Base-by-base conservation (phyloP, 2,888 invertebrate species). In the Epsilonema sp. region DNA sequence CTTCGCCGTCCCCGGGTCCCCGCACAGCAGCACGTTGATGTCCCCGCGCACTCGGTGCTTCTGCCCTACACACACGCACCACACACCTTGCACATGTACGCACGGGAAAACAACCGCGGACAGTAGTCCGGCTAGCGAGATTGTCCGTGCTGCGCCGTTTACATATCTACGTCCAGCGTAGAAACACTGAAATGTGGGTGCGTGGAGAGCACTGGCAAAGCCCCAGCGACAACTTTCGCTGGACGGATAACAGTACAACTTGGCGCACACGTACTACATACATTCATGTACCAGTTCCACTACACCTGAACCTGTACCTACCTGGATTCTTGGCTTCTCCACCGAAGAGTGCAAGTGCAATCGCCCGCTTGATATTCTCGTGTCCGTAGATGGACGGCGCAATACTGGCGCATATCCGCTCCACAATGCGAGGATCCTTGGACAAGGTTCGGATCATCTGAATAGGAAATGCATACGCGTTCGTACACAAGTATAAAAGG, bases 1-100 rank as follows among this genome's bases (percentile, higher is more conserved):
- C 65, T 97, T 97, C 3, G 97, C 97, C 0, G 97, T 97, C 43
- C 97, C 97, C 0, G 97, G 97, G 68, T 97, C 97, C 22, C 97
- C 97, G 64, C 97, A 97, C 11, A 90, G 76, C 2, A 97, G 71
- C 0, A 94, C 79, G 64, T 97, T 97, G 54, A 97, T 90, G 64
- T 97, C 97, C 1, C 97, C 94, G 62, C 92, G 73, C 2, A 94
- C 71, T 70, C 84, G 83, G 67, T 90, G 90, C 60, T 90, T 90
- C 3, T 82, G 66, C n/a, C 70, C 69, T 63, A 19, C 5, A 41
- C 5, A 41, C 16, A 31, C 31, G 16, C 31, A 8, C 11, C 16
- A 31, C 16, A 31, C 16, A 31, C 16, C 16, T 31, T 31, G 31
- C 16, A 13, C 8, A 31, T 8, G 31, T 31, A 31, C 8, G 16